Percentiles rank a stretch among this genome's conserved stretches.
These are phyloP conservation scores for Rhinogobio ventralis DNA, from an alignment of 2,797 vertebrate genomes.

Conservation along the genomic window DNA sequence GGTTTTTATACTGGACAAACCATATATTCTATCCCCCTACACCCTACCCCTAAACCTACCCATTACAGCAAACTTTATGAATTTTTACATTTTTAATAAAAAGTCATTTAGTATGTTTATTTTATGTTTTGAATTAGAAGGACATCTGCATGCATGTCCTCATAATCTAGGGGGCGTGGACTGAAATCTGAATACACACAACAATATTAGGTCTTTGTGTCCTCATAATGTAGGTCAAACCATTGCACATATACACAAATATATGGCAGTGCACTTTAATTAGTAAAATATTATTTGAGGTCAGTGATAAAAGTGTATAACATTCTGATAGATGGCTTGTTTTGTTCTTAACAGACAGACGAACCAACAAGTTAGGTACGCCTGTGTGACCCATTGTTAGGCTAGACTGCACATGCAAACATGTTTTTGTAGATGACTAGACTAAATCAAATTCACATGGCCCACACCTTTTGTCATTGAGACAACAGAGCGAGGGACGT, in stretches of 20 bases:
- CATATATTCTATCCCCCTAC: no score
- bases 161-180: no score
- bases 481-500: slow-evolving; percentile 31
- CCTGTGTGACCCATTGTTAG: not conserved
- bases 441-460: slow-evolving; percentile 47
- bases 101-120: no score
- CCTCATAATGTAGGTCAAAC: no score
- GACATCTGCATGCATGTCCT: no score
- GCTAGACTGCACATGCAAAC: not conserved
- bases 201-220: no score
- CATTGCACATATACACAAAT: not conserved
- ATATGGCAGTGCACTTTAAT: not conserved
- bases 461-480: slow-evolving; percentile 41
- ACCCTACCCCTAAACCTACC: no score
- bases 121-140: no score
- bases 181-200: no score
- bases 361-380: not conserved
- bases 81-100: no score
- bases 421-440: slow-evolving; percentile 33
- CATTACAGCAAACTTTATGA: no score
- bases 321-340: not conserved
- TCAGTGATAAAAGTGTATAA: not conserved
- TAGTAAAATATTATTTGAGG: not conserved
- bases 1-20: no score
- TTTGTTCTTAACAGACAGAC: not conserved